Base-by-base conservation (phyloP, 2,888 invertebrate species). In the Hypselothyrea guttata region DNA sequence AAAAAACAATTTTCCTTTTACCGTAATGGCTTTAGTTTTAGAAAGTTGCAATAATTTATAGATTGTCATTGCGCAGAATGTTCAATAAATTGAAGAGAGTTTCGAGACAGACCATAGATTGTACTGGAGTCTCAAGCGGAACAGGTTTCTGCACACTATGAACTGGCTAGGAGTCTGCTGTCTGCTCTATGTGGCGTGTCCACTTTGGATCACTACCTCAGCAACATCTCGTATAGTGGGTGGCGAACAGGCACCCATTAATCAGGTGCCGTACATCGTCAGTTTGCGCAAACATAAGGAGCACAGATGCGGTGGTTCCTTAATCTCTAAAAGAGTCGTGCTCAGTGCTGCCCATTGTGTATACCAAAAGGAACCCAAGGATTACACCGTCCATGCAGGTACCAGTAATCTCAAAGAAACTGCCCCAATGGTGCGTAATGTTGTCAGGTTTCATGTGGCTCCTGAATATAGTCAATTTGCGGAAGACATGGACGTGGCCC, bases 291-390 rank as follows among this genome's bases (percentile, higher is more conserved):
- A 75, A 9, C 9, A 46, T 76, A 1, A 35, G 65, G 1, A 81
- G 77, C 0, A 54, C 40, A 60, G 75, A 9, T 89, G 90, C 52
- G 90, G 89, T 12, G 90, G 89, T 9, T 67, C 86, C 2, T 53
- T 89, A 53, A 65, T 86, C 8, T 75, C 77, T 11, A 46, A 71
- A 3, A 79, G 57, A 2, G 85, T 85, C 58, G 85, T 89, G 15
- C 55, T 89, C 0, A 89, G 88, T 0, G 89, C 89, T 0, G 88
- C 88, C 0, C 89, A 89, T 45, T 89, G 89, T 40, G 71, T 87
- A 2, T 49, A 79, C 34, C 74, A 71, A 0, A 44, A 67, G 4
- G 22, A 63, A 1, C 54, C 79, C 0, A 66, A 74, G 16, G 84
- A 84, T 2, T 41, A 74, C 2, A 30, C 61, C 0, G 62, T 81